phyloP scores from a whole-genome alignment of 2,888 invertebrate species.

The Neuroscelio doddi region DNA sequence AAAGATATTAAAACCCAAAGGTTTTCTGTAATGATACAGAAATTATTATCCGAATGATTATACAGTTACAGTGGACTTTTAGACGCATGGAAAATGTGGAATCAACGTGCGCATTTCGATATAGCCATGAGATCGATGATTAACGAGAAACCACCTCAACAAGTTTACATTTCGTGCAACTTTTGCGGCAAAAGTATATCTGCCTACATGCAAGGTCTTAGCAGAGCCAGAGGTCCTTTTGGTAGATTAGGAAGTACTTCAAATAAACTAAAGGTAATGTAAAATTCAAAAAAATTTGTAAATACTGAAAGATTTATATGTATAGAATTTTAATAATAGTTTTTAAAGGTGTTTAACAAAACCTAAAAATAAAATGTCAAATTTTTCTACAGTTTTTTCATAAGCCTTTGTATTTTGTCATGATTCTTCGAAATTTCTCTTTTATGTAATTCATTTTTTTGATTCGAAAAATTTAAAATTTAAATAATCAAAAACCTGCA shows the following conservation, averaged over 20 bases:
- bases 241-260: slow-evolving; percentile 79
- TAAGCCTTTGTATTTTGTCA: too few relatives aligned
- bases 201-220: slow-evolving; percentile 81
- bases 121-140: slow-evolving; percentile 80
- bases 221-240: slow-evolving; percentile 76
- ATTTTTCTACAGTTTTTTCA: too few relatives aligned
- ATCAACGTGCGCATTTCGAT: slow-evolving; percentile 90
- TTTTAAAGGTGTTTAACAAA: too few relatives aligned
- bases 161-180: slow-evolving; percentile 90
- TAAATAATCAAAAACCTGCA: too few relatives aligned
- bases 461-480: too few relatives aligned
- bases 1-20: neutral
- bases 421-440: too few relatives aligned
- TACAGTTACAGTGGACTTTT: slow-evolving; percentile 86
- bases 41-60: too few relatives aligned
- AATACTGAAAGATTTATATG: too few relatives aligned
- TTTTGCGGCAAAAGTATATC: slow-evolving; percentile 96
- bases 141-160: slow-evolving; percentile 76
- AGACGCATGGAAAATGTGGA: slow-evolving; percentile 94
- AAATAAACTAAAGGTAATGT: slow-evolving; percentile 80
- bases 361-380: too few relatives aligned
- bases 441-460: too few relatives aligned
- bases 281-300: too few relatives aligned
- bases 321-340: too few relatives aligned
- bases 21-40: neutral